Base-by-base conservation (phyloP, 1,140 invertebrate species). In the Hirudo medicinalis region DNA sequence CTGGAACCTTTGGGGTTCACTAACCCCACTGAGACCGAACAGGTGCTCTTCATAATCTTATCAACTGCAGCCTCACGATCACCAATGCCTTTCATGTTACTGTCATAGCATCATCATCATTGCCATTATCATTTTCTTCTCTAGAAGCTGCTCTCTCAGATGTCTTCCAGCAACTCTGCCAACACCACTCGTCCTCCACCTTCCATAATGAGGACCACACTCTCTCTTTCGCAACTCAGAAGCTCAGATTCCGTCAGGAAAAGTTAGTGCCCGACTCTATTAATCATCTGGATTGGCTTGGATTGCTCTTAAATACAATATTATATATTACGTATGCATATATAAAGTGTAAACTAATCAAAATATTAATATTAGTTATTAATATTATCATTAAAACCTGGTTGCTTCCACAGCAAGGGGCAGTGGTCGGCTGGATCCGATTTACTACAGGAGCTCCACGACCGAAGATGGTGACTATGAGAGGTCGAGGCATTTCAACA, bases 1-100 rank as follows among this genome's bases (percentile, higher is more conserved):
- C 88, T 90, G 78, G 84, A 85, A 75, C 91, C 91, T 54, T 80
- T 93, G 72, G 88, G 89, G 54, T 83, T 92, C 72, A 85, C 86
- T 74, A 87, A 87, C 74, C 86, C 87, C 78, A 87, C 89, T 79
- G 89, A 91, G 74, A 90, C 92, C 77, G 91, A 92, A 84, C 85
- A 87, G 81, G 88, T 89, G 32, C 32, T 36, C 32, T 3, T 82
- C 81, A 80, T 29, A 22, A 36, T 20, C 19, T 17, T 53, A 49
- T 69, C 32, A 68, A 2, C 6, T 36, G 32, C 6, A 36, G 32
- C 32, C 32, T 36, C 32, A 36, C 6, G 32, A 36, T 6, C 32
- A 36, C 32, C 32, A 6, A 3, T 36, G 32, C 32, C 32, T 36
- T 36, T 36, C 32, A 36, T 36, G 6, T n/a, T n/a, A 6, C 32